Conservation (phyloP, 2,113 vertebrate genomes). For the Nesoenas mayeri region DNA sequence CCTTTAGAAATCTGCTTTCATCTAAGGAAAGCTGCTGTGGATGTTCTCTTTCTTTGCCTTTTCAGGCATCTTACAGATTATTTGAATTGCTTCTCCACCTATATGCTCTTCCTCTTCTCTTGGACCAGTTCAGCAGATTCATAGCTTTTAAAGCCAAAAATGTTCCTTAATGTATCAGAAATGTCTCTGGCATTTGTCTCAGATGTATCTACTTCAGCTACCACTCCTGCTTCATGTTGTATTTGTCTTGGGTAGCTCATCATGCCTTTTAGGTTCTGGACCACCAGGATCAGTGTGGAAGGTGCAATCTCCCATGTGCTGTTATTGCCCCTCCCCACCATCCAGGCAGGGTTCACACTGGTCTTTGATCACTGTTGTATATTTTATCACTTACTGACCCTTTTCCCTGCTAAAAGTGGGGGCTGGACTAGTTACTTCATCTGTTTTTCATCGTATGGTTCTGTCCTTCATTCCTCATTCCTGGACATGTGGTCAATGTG, state of each 20-base stretch:
- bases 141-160: not conserved
- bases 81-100: not conserved
- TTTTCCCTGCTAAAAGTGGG: not conserved
- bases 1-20: not conserved
- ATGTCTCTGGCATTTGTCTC: not conserved
- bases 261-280: not conserved
- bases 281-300: not conserved
- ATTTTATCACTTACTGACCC: not conserved
- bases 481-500: rapidly evolving
- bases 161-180: rapidly evolving
- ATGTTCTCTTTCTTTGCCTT: not conserved
- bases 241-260: not conserved
- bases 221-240: not conserved
- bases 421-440: not conserved
- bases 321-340: not conserved
- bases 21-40: not conserved
- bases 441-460: not conserved
- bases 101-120: not conserved
- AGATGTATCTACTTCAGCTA: not conserved
- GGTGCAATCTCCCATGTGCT: not conserved
- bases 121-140: not conserved
- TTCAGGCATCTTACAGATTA: not conserved
- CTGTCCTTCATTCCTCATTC: not conserved
- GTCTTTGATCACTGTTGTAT: not conserved
- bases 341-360: not conserved